Conservation (phyloP, 2,113 vertebrate genomes). For the Myocastor coypus region DNA sequence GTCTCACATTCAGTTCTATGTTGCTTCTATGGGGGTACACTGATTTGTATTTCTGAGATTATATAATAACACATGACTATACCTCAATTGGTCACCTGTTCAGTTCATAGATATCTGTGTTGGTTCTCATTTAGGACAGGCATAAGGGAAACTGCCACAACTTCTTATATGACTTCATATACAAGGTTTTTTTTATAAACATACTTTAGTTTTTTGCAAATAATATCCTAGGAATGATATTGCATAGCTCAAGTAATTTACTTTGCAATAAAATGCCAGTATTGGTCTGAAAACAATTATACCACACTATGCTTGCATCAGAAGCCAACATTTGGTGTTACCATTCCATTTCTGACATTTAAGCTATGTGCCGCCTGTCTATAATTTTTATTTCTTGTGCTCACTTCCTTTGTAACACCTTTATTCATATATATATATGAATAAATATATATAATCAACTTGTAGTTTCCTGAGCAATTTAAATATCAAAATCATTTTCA, state of each 20-base stretch:
- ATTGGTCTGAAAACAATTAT: neutral
- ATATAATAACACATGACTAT: neutral
- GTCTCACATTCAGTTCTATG: neutral
- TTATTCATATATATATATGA: neutral
- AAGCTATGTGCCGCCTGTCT: neutral
- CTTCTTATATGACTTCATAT: neutral
- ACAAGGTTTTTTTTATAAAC: neutral
- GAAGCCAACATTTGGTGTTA: neutral
- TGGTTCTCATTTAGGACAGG: neutral
- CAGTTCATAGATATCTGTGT: neutral
- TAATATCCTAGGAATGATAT: neutral
- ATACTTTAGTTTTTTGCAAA: neutral
- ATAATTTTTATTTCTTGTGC: neutral
- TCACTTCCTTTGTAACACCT: neutral
- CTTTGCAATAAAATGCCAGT: neutral
- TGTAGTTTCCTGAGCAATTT: neutral
- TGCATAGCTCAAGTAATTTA: neutral
- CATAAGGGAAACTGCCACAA: neutral
- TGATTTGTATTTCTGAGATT: neutral
- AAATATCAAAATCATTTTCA: conserved; percentile 2
- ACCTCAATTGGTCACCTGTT: neutral
- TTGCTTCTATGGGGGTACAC: neutral
- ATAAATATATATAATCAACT: neutral
- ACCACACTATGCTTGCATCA: neutral
- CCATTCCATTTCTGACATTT: neutral